A percentile compares a stretch with the other conserved stretches of the same genome.
Conservation (phyloP, 2,797 vertebrate genomes). For the Enteromius radiatus region DNA sequence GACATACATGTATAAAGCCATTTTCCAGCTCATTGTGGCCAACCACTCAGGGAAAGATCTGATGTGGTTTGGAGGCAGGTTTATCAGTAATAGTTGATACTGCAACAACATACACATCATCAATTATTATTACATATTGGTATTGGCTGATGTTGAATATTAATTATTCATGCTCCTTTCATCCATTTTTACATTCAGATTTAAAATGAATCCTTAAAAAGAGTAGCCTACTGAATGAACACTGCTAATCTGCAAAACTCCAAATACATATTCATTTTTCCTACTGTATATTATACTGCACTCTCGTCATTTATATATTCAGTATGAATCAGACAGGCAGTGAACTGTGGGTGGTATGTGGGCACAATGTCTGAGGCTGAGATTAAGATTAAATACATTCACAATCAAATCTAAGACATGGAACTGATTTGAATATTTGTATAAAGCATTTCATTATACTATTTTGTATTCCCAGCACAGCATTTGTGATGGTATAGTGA, state of each 20-base stretch:
- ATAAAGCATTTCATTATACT: conserved; percentile 33
- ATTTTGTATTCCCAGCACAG: conserved; percentile 23
- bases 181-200: background rate
- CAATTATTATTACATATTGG: background rate
- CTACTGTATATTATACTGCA: background rate
- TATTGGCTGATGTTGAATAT: background rate
- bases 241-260: background rate
- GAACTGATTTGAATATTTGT: conserved; percentile 16
- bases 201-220: background rate
- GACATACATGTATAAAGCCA: background rate
- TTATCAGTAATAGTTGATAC: background rate
- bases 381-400: background rate
- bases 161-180: background rate
- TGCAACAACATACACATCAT: background rate
- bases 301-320: background rate
- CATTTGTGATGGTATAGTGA: conserved; percentile 38
- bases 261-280: background rate
- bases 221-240: background rate
- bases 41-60: background rate
- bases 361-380: background rate
- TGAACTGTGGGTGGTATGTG: background rate
- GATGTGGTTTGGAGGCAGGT: background rate
- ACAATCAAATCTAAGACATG: conserved; percentile 1
- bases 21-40: background rate
- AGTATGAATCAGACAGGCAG: background rate